Conservation (phyloP, 2,113 vertebrate genomes). For the Rynchops niger region DNA sequence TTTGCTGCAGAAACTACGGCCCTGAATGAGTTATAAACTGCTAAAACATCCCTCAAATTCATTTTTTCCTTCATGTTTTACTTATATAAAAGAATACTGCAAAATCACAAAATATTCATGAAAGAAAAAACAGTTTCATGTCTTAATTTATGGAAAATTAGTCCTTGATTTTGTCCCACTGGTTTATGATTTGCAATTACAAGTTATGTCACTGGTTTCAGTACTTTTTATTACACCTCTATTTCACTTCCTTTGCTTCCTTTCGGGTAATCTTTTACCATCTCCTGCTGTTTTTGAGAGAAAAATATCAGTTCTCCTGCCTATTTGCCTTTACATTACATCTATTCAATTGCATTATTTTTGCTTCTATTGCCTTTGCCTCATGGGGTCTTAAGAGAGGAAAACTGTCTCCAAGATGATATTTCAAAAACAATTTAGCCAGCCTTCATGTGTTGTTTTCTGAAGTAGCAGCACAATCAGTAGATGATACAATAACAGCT, state of each 20-base stretch:
- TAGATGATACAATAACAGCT: background rate
- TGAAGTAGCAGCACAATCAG: background rate
- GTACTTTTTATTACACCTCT: background rate
- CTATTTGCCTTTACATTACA: slow-evolving; percentile 11
- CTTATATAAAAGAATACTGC: background rate
- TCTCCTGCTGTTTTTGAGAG: background rate
- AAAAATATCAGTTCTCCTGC: background rate
- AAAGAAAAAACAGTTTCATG: background rate
- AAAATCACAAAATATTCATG: background rate
- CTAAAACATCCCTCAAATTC: background rate
- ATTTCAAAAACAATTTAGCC: slow-evolving; percentile 46
- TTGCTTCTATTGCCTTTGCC: slow-evolving; percentile 32
- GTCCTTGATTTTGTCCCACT: background rate
- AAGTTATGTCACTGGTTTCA: background rate
- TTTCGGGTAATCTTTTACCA: background rate
- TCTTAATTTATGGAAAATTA: background rate
- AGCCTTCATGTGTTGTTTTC: background rate
- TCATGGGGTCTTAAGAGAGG: slow-evolving; percentile 6
- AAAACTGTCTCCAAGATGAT: slow-evolving; percentile 14
- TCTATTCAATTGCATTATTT: slow-evolving; percentile 22
- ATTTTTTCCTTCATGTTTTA: background rate
- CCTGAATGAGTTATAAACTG: background rate
- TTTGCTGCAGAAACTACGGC: background rate
- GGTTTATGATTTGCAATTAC: background rate
- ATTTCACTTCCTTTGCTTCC: background rate